Evolutionary conservation across 2,113 vertebrate genomes (phyloP), one percentile per base, ranked within the genome.

Genomic region (Reinhardtius hippoglossoides): DNA sequence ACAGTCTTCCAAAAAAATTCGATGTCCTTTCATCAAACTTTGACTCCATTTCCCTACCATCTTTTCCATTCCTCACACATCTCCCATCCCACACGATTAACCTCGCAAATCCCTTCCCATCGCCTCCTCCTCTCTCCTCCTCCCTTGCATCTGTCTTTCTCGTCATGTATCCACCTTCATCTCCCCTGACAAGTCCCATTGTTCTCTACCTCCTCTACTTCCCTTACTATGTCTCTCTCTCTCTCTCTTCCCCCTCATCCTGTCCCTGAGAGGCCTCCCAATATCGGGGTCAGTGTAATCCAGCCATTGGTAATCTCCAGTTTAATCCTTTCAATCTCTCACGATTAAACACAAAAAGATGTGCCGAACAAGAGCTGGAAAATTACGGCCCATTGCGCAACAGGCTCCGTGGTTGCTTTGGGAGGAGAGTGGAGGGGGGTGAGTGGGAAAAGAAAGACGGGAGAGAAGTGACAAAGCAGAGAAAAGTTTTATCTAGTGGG

Each of bases 301-400:
- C 80, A 48, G 74, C 82, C 65, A 54, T 84, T 80, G 42, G 72
- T 91, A 93, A 93, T 92, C 89, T 85, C 74, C 84, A 50, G 18
- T 4, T 74, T 90, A 93, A 91, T 93, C 93, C 91, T 75, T 78
- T 85, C 87, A 90, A 89, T 91, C 90, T 84, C 87, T 59, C 74
- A 82, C 31, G 84, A 92, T 91, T 92, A 92, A 92, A 90, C 76
- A 89, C 74, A 88, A 91, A 92, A 92, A 93, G 76, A 88, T 87
- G 88, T 89, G n/a, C 82, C 21, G 46, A 85, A 89, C 81, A 85
- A 80, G 88, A 88, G 77, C 69, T 59, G 37, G 76, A 69, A 87
- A 83, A 80, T 75, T 16, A 76, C 15, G 9, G 15, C 42, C 42
- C 24, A 42, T 83, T 88, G 66, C 44, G 40, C 80, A 83, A 91